Evolutionary conservation across 2,888 invertebrate genomes (phyloP), one percentile per base, ranked within the genome.

Genomic region (Coelinius sp.): DNA sequence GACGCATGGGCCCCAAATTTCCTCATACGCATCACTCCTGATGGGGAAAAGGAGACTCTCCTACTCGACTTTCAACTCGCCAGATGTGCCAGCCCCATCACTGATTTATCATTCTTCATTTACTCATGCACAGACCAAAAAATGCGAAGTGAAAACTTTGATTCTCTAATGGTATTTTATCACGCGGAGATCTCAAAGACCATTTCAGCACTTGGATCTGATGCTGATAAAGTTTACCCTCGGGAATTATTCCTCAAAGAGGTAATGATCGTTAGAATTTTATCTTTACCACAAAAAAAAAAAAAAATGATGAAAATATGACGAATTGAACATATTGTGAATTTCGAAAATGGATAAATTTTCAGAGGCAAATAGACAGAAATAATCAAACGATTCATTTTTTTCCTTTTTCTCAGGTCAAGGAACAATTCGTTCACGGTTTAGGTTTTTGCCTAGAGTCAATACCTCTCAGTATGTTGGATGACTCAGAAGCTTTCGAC

Each of bases 1-100:
- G 94, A 94, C 82, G 91, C 91, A 44, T 94, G 94, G 94, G 90
- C 92, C 0, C 93, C 93, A n/a, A 94, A 94, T 82, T 94, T 94
- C 77, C 83, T 94, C 0, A 90, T 90, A 7, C 90, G 90, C 68
- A 63, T 71, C 2, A 62, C 49, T 14, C 49, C 78, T 0, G 52
- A 49, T 14, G 75, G 76, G 6, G 78, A 85, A 68, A 74, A 82
- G 4, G 89, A 89, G 71, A 89, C 90, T 0, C 90, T 91, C 78
- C 89, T 94, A 73, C 92, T 94, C 38, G 94, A 94, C 81, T 94
- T 93, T 78, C 94, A 94, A 83, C 81, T 94, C 53, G 85, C 92
- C 0, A 89, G 89, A 75, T 91, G 89, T 75, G 89, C 90, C 0
- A 90, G 90, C 20, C 91, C 92, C 0, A 89, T 90, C 0, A 82